Base-by-base conservation (phyloP, 1,140 invertebrate genomes). In the Cyphomyrmex costatus region DNA sequence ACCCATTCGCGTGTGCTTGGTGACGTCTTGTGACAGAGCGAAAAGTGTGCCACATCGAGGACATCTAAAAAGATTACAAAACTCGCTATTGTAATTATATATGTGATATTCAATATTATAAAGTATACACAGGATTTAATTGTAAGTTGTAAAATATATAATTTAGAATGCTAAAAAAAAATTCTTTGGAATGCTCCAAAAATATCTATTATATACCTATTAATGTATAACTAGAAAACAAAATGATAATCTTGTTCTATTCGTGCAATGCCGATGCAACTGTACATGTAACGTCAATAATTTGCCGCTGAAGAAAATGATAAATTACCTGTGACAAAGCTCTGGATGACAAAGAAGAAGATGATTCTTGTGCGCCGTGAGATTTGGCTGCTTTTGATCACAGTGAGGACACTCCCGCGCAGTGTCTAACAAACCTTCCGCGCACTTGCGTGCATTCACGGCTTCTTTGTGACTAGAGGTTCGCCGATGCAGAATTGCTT, bases 11-110 rank as follows among this genome's bases (percentile, higher is more conserved):
- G 97, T 96, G 91, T 98, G 97, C 19, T 96, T 96, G 0, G 97
- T 96, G 8, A 98, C 95, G 89, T 97, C 97, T 95, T 98, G 97
- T 1, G 97, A 96, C 0, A 97, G 93, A 1, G 96, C 96, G 89
- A 98, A 98, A 16, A 95, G 93, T 88, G 94, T 92, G 0, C 97
- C 97, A 89, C 97, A 98, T 77, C 95, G 96, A 0, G 96, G 95
- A 91, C 97, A 98, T 42, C 96, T 96, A 92, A 91, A 79, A 80
- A 66, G 53, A 49, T 70, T 65, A 71, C 7, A 36, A 10, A 24
- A 24, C 27, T 27, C 8, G 6, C 16, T 10, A 61, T 42, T 24
- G 77, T 21, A 21, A 77, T 56, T 33, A 30, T 3, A 27, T 16
- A 2, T 3, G 19, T 27, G 16, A 21, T 24, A 19, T 58, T 2